These are phyloP conservation scores for Cossypha niveicapilla DNA, from an alignment of 2,797 vertebrate species.

Conservation along the genomic window DNA sequence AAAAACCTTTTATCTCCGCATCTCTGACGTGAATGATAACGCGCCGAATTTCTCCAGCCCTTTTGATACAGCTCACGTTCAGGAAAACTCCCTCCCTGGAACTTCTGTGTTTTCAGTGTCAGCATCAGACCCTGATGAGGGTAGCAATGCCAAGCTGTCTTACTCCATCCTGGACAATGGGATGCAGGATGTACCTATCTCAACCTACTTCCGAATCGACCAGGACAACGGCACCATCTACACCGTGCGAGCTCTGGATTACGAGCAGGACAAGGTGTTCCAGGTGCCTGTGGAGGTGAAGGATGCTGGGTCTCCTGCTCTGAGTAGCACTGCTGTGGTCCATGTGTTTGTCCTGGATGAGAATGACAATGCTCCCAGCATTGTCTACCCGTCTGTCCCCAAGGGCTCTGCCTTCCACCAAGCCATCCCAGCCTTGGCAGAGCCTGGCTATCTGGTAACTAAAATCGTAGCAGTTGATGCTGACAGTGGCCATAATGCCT, in stretches of 20 bases:
- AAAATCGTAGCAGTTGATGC: constrained; percentile 86
- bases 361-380: constrained; percentile 73
- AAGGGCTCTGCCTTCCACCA: constrained; percentile 79
- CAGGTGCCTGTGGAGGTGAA: constrained; percentile 66
- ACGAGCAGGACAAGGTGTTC: constrained; percentile 77
- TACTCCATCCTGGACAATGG: constrained; percentile 78
- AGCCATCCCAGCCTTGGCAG: constrained; percentile 78
- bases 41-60: constrained; percentile 74
- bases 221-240: constrained; percentile 84
- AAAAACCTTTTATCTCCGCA: constrained; percentile 73
- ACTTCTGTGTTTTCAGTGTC: constrained; percentile 76
- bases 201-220: constrained; percentile 83
- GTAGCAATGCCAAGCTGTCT: constrained; percentile 78
- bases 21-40: constrained; percentile 81
- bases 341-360: constrained; percentile 74
- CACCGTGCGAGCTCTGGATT: constrained; percentile 78
- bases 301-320: constrained; percentile 70
- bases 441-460: constrained; percentile 82
- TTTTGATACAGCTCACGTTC: constrained; percentile 75
- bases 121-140: constrained; percentile 76
- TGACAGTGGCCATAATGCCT: constrained; percentile 86
- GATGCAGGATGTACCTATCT: constrained; percentile 76
- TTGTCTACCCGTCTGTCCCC: constrained; percentile 76
- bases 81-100: constrained; percentile 79
- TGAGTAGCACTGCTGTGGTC: constrained; percentile 69